A percentile compares a stretch with the other conserved stretches of the same genome.
Conservation (phyloP, 1,140 invertebrate genomes). For the Trialeurodes vaporariorum region DNA sequence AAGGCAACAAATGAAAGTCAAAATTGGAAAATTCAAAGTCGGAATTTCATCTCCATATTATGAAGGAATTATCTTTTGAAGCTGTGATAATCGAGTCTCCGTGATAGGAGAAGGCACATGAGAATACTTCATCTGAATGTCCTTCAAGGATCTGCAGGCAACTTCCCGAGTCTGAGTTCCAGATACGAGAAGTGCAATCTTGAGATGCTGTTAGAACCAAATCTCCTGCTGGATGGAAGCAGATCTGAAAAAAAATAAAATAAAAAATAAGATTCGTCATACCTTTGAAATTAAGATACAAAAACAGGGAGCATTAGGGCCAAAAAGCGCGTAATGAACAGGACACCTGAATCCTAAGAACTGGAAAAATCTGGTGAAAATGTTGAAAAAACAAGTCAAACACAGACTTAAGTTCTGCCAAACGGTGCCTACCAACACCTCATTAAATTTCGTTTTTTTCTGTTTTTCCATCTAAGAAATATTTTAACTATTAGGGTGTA, state of each 20-base stretch:
- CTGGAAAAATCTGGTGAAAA: no score
- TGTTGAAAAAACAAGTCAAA: background rate
- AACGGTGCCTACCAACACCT: no score
- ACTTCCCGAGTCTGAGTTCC: constrained; percentile 53
- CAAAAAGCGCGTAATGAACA: no score
- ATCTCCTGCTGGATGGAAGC: constrained; percentile 62
- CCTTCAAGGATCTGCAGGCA: constrained; percentile 56
- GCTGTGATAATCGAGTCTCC: constrained; percentile 65
- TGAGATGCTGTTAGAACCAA: constrained; percentile 58
- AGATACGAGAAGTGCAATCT: constrained; percentile 59
- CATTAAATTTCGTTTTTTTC: no score
- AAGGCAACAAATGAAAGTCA: no score
- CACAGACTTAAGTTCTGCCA: constrained; percentile 1
- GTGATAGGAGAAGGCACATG: constrained; percentile 61
- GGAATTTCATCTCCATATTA: constrained; percentile 47
- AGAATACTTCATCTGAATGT: constrained; percentile 66
- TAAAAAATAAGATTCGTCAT: background rate
- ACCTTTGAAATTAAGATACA: background rate
- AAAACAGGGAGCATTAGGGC: background rate
- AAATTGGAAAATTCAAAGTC: no score
- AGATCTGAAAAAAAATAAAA: constrained; percentile 40
- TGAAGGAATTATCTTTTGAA: constrained; percentile 58
- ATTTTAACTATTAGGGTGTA: no score
- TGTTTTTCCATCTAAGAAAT: no score
- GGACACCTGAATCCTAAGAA: no score